phyloP scores from a whole-genome alignment of 2,113 vertebrate species.

The Hucho hucho region DNA sequence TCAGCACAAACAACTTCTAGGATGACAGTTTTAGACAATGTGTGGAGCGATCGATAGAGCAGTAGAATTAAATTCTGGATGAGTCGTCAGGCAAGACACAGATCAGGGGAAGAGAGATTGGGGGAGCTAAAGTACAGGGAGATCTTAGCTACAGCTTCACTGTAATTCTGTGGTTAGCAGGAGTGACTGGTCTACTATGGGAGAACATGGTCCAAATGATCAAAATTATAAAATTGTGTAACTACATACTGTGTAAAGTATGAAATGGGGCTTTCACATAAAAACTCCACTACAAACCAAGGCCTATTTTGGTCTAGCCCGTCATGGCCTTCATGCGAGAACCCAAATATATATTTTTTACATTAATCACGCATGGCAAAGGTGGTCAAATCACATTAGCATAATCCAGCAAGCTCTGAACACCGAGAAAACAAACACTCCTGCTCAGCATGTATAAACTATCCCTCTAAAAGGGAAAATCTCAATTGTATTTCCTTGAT shows the following conservation, averaged over 20 bases:
- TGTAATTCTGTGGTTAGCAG: conserved; percentile 64
- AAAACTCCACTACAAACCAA: background rate
- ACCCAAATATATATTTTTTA: background rate
- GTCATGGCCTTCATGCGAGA: too few species aligned
- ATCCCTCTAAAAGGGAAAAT: background rate
- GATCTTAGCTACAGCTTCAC: conserved; percentile 52
- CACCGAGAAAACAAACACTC: conserved; percentile 52
- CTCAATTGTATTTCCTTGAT: too few species aligned
- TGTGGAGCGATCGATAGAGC: too few species aligned
- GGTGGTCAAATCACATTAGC: background rate
- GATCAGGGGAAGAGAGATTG: conserved; percentile 43
- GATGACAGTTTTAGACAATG: too few species aligned
- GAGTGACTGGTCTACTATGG: conserved; percentile 54
- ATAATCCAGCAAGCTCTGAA: background rate
- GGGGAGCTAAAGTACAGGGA: conserved; percentile 44
- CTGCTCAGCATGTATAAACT: conserved; percentile 9
- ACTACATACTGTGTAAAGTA: background rate
- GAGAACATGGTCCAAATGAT: conserved; percentile 31
- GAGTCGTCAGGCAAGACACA: conserved; percentile 26
- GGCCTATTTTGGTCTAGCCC: background rate
- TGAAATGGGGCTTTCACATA: background rate
- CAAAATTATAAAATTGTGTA: background rate
- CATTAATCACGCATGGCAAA: background rate
- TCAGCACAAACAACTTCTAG: too few species aligned
- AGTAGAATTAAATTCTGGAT: too few species aligned